Percentiles rank a stretch among this genome's conserved stretches.
These are phyloP conservation scores for Copidosoma floridanum DNA, from an alignment of 1,140 invertebrate species.

Conservation along the genomic window DNA sequence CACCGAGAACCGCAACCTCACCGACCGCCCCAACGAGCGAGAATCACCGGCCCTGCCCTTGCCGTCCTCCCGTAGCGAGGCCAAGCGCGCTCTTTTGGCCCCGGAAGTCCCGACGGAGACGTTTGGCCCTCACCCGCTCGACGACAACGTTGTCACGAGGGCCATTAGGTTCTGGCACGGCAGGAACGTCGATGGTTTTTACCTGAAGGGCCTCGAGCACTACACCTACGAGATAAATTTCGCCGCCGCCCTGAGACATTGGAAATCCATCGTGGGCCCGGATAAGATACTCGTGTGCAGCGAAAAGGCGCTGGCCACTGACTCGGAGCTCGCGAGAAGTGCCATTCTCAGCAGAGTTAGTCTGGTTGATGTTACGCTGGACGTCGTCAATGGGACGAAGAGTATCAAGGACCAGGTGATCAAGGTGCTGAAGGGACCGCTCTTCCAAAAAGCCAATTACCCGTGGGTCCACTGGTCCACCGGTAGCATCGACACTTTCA, in stretches of 20 bases:
- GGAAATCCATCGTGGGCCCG: conserved; percentile 65
- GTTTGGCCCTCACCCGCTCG: background rate
- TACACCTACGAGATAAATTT: conserved; percentile 53
- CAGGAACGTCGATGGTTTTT: conserved; percentile 75
- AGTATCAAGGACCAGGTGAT: conserved; percentile 62
- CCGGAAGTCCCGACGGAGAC: background rate
- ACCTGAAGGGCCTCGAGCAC: conserved; percentile 67
- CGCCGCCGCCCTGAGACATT: conserved; percentile 58
- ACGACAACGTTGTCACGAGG: conserved; percentile 49
- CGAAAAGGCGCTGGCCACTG: conserved; percentile 58
- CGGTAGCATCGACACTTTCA: conserved; percentile 61
- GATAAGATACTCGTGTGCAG: conserved; percentile 68
- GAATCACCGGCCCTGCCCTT: conserved; percentile 23
- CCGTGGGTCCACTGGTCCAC: conserved; percentile 80
- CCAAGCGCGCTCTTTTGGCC: conserved; percentile 33
- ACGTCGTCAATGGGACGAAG: conserved; percentile 60
- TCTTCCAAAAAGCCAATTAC: conserved; percentile 62
- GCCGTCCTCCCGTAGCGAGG: conserved; percentile 30
- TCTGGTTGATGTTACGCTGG: conserved; percentile 68
- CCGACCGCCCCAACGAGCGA: background rate
- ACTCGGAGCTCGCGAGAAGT: conserved; percentile 48
- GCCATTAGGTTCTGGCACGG: conserved; percentile 67
- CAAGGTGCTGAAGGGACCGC: conserved; percentile 56
- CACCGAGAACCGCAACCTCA: conserved; percentile 9
- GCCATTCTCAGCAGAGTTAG: conserved; percentile 66